Evolutionary conservation across 2,113 vertebrate genomes (phyloP).

Genomic region (Typhlomys cinereus): DNA sequence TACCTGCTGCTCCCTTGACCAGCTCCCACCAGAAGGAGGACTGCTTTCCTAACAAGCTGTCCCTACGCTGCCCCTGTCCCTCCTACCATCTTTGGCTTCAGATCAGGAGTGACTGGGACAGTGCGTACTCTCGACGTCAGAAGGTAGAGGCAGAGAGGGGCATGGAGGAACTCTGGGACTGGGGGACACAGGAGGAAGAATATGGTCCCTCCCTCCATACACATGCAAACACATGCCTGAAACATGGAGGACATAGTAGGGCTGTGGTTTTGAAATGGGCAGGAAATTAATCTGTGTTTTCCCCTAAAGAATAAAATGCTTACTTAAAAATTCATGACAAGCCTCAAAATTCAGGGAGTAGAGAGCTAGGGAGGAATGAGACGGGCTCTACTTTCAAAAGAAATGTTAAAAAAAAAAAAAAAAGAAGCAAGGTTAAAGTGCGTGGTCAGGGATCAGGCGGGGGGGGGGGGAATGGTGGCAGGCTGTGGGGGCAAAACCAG

Average conservation of each 20-base stretch:
- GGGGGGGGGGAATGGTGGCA: slow-evolving; percentile 26
- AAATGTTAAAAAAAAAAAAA: slow-evolving; percentile 72
- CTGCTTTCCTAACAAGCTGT: background rate
- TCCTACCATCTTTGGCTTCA: slow-evolving; percentile 81
- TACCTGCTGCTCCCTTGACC: background rate
- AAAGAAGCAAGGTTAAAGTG: slow-evolving; percentile 86
- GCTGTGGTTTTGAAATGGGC: slow-evolving; percentile 77
- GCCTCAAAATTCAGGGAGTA: slow-evolving; percentile 70
- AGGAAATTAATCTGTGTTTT: slow-evolving; percentile 76
- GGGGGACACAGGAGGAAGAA: slow-evolving; percentile 49
- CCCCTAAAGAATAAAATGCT: slow-evolving; percentile 77
- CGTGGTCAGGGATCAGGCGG: slow-evolving; percentile 78
- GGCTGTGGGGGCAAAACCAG: slow-evolving; percentile 79
- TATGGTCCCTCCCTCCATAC: slow-evolving; percentile 40
- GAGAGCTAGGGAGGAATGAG: slow-evolving; percentile 46
- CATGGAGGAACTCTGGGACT: slow-evolving; percentile 33
- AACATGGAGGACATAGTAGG: slow-evolving; percentile 69
- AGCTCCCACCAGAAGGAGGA: slow-evolving; percentile 30
- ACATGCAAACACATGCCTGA: slow-evolving; percentile 79
- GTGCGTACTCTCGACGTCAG: slow-evolving; percentile 51
- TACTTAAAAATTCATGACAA: slow-evolving; percentile 82
- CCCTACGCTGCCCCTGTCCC: slow-evolving; percentile 63
- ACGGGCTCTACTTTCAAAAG: slow-evolving; percentile 61
- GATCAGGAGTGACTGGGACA: slow-evolving; percentile 72
- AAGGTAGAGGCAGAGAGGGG: slow-evolving; percentile 43